Evolutionary conservation across 2,113 vertebrate genomes (phyloP).

Genomic region (Mormyrus iriodes): DNA sequence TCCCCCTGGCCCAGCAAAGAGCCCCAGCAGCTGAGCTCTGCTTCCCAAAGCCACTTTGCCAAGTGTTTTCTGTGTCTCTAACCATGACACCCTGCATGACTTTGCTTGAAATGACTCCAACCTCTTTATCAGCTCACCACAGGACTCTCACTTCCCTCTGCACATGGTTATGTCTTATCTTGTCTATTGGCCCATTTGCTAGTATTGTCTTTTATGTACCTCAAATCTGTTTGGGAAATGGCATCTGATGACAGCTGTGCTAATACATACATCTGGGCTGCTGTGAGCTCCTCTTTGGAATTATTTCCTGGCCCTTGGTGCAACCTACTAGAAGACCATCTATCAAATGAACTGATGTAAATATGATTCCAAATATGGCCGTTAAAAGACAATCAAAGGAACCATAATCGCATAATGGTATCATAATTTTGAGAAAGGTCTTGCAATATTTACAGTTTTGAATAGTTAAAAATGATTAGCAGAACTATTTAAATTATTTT

Average conservation of each 20-base stretch:
- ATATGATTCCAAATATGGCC: neutral
- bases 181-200: neutral
- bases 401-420: neutral
- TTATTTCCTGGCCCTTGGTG: neutral
- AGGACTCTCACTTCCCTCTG: neutral
- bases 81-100: neutral
- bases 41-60: slow-evolving; percentile 19
- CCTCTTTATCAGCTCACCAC: neutral
- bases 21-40: neutral
- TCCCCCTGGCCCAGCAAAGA: neutral
- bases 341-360: neutral
- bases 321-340: neutral
- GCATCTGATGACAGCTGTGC: neutral
- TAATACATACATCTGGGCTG: neutral
- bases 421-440: neutral
- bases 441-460: neutral
- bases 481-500: neutral
- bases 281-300: neutral
- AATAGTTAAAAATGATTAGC: neutral
- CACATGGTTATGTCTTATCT: neutral
- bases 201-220: neutral
- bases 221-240: neutral
- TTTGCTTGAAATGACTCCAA: neutral
- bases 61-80: neutral
- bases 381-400: neutral